Percentiles rank a stretch among this genome's conserved stretches.
Conservation (phyloP, 2,113 vertebrate species). For the Bufo gargarizans region DNA sequence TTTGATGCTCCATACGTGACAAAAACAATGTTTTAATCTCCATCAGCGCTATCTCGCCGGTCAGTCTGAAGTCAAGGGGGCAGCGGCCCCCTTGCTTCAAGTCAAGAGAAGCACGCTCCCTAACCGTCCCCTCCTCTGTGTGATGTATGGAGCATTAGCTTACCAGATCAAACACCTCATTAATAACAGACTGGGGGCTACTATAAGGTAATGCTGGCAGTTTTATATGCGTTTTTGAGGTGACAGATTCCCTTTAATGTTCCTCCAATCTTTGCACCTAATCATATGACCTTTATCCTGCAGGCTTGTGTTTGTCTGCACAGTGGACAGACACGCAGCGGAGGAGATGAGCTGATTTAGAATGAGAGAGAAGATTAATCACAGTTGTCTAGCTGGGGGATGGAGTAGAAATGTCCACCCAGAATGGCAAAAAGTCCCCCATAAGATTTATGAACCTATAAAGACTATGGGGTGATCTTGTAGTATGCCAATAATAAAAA, state of each 20-base stretch:
- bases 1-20: too few species aligned
- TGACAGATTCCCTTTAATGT: not conserved
- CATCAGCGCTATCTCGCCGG: too few species aligned
- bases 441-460: not conserved
- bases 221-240: too few species aligned
- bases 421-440: not conserved
- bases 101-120: too few species aligned
- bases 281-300: constrained; percentile 7
- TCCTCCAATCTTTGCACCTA: not conserved
- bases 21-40: too few species aligned
- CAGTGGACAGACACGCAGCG: not conserved
- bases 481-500: not conserved
- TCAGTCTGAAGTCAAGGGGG: too few species aligned
- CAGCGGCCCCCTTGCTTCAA: too few species aligned
- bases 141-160: too few species aligned
- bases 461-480: not conserved
- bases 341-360: not conserved
- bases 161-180: too few species aligned
- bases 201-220: too few species aligned
- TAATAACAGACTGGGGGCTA: too few species aligned
- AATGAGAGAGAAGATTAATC: not conserved
- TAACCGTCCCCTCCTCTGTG: too few species aligned
- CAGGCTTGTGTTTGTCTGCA: not conserved
- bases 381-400: not conserved
- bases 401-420: not conserved